These are phyloP conservation scores for Myiozetetes cayanensis DNA, from an alignment of 2,113 vertebrate species.

Conservation along the genomic window DNA sequence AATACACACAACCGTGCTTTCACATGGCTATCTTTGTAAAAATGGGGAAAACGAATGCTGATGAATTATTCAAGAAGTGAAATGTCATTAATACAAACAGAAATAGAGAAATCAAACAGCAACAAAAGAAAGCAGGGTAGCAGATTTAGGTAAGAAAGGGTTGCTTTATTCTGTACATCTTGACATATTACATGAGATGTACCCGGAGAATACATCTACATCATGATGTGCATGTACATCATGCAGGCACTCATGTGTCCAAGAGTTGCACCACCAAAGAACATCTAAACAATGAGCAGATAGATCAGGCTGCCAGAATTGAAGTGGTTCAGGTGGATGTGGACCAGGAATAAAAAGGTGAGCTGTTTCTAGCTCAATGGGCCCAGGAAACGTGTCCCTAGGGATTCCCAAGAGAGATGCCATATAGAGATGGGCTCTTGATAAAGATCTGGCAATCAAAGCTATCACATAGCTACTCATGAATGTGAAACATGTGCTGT, in stretches of 20 bases:
- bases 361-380: background rate
- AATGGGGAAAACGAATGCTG: background rate
- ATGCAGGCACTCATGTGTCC: background rate
- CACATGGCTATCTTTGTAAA: background rate
- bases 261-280: background rate
- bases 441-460: background rate
- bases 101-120: background rate
- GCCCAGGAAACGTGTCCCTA: background rate
- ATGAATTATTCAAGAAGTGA: background rate
- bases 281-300: background rate
- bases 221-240: background rate
- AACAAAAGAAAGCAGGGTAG: background rate
- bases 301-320: background rate
- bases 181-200: background rate
- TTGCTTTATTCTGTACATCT: background rate
- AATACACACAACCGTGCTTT: background rate
- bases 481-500: accelerated
- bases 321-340: accelerated
- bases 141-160: background rate
- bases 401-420: background rate
- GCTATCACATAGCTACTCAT: background rate
- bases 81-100: background rate
- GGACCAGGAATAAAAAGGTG: background rate
- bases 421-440: background rate
- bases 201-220: background rate